phyloP scores from a whole-genome alignment of 2,888 invertebrate species.

The Clepsis dumicolana region DNA sequence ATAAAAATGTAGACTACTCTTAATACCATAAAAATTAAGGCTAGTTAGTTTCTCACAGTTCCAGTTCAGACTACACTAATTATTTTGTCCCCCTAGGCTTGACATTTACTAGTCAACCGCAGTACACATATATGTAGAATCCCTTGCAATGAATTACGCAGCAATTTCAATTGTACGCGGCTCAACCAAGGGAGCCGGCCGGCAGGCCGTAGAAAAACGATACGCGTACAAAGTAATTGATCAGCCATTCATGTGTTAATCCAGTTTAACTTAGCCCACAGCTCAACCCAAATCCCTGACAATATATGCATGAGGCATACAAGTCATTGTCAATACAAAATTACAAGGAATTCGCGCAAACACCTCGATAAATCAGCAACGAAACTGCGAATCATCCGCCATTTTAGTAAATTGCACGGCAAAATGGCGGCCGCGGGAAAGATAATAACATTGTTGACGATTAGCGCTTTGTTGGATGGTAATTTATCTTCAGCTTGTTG shows the following conservation, averaged over 20 bases:
- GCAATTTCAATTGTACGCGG: not conserved
- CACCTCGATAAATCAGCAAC: slow-evolving; percentile 47
- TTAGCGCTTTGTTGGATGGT: slow-evolving; percentile 46
- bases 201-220: not conserved
- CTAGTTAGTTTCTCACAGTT: too few species aligned
- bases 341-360: slow-evolving; percentile 44
- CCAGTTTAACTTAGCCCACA: not conserved
- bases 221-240: not conserved
- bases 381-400: slow-evolving; percentile 54
- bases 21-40: too few species aligned
- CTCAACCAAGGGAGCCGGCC: not conserved
- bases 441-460: slow-evolving; percentile 53
- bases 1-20: too few species aligned
- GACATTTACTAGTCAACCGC: too few species aligned
- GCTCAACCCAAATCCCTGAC: not conserved
- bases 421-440: slow-evolving; percentile 51
- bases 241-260: not conserved
- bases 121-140: too few species aligned
- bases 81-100: too few species aligned
- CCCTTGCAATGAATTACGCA: too few species aligned
- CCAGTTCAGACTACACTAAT: too few species aligned
- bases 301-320: not conserved
- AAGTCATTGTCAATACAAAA: slow-evolving; percentile 29
- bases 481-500: slow-evolving; percentile 35
- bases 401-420: slow-evolving; percentile 56